Conservation (phyloP, 2,797 vertebrate genomes). For the Hippoglossus hippoglossus region DNA sequence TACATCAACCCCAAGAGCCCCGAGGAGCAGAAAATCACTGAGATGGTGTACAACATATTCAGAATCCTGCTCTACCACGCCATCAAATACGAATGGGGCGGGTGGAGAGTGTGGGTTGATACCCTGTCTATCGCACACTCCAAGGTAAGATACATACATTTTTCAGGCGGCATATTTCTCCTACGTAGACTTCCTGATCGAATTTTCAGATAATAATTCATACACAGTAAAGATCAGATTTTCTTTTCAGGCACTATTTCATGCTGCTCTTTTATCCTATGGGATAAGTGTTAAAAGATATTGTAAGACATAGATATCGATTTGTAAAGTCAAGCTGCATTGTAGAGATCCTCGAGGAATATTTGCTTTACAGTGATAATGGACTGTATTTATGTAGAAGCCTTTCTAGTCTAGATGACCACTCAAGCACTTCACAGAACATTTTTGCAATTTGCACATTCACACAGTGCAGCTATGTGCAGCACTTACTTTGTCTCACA, state of each 20-base stretch:
- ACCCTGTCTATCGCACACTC: conserved; percentile 99
- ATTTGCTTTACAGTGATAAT: neutral
- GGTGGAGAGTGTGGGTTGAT: conserved; percentile 99
- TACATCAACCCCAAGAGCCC: conserved; percentile 99
- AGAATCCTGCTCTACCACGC: conserved; percentile 98
- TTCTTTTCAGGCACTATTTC: neutral
- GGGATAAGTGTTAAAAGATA: neutral
- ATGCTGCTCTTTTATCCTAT: neutral
- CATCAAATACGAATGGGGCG: conserved; percentile 99
- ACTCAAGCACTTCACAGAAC: too few relatives aligned
- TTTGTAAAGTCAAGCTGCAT: neutral
- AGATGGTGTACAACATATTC: conserved; percentile 99
- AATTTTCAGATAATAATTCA: too few relatives aligned
- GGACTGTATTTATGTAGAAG: too few relatives aligned
- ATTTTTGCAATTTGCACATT: too few relatives aligned
- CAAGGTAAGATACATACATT: conserved; percentile 85
- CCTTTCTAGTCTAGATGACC: too few relatives aligned
- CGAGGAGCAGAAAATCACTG: conserved; percentile 98
- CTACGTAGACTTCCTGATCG: neutral
- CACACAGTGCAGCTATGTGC: too few relatives aligned
- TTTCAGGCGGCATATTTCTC: neutral
- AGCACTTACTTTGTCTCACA: too few relatives aligned
- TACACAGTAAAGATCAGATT: neutral
- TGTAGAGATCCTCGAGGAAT: neutral
- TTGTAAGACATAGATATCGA: neutral